Conservation (phyloP, 2,113 vertebrate species). For the Nesospiza acunhae region DNA sequence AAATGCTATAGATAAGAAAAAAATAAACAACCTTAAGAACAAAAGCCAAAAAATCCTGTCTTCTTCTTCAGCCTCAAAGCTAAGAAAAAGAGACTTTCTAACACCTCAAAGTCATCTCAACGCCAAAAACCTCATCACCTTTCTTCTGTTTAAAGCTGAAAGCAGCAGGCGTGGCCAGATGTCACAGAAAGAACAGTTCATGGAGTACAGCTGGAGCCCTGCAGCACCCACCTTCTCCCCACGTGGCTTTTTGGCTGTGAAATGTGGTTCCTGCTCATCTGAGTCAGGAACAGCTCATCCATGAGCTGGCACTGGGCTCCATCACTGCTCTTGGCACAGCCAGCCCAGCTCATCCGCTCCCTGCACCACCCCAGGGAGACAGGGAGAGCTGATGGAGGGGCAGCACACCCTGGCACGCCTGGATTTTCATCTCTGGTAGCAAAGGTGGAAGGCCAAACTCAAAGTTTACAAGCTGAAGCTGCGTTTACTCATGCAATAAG, state of each 20-base stretch:
- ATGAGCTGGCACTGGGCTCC: not conserved
- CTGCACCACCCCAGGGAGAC: not conserved
- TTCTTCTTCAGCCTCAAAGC: too few relatives aligned
- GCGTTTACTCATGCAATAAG: constrained; percentile 17
- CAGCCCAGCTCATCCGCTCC: not conserved
- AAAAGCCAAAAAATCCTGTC: too few relatives aligned
- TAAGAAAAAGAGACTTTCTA: too few relatives aligned
- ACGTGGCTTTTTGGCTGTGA: not conserved
- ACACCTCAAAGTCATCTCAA: too few relatives aligned
- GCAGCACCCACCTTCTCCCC: not conserved
- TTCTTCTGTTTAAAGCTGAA: not conserved
- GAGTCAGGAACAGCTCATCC: not conserved
- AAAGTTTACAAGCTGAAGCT: not conserved
- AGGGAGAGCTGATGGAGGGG: not conserved
- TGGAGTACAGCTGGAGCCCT: accelerated
- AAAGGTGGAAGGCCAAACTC: not conserved
- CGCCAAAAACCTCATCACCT: too few relatives aligned
- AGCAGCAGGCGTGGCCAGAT: not conserved
- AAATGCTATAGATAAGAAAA: too few relatives aligned
- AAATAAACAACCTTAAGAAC: too few relatives aligned
- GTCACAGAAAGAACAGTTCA: not conserved
- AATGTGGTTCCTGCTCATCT: not conserved
- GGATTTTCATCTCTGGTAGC: not conserved
- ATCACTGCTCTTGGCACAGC: not conserved
- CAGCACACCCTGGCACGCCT: accelerated